Evolutionary conservation across 2,113 vertebrate species (phyloP).

Genomic region (Myotis brandtii): DNA sequence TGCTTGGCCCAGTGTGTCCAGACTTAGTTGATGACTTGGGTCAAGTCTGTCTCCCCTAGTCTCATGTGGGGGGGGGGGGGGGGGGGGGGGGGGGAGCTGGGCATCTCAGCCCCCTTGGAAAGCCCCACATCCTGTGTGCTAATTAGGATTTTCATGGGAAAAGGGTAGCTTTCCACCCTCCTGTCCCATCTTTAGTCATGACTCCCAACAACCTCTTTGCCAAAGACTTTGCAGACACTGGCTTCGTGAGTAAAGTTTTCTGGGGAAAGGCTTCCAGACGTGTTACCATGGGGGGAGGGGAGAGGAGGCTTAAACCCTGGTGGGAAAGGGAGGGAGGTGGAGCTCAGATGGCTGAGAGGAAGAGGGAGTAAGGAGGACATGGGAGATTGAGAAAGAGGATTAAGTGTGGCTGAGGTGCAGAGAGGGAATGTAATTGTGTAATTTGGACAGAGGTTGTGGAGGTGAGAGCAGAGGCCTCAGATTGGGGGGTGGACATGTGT

Average conservation of each 20-base stretch:
- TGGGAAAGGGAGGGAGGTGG: neutral
- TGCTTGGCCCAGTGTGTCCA: neutral
- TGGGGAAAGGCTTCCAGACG: slow-evolving; percentile 38
- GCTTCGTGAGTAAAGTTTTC: slow-evolving; percentile 3
- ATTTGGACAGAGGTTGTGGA: neutral
- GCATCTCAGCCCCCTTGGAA: slow-evolving; percentile 41
- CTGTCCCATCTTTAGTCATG: neutral
- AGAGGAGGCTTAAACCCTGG: neutral
- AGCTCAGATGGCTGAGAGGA: neutral
- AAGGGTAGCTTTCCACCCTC: neutral
- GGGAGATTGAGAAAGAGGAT: slow-evolving; percentile 18
- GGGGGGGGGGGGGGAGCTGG: neutral
- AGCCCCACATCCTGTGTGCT: slow-evolving; percentile 71
- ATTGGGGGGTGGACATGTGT: neutral
- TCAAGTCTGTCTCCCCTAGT: too few relatives aligned
- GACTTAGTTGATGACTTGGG: neutral
- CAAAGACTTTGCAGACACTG: slow-evolving; percentile 10
- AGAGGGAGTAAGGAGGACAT: neutral
- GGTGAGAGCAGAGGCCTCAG: neutral
- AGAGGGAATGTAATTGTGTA: neutral
- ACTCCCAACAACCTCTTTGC: slow-evolving; percentile 15
- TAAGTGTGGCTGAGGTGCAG: neutral
- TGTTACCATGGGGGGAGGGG: neutral
- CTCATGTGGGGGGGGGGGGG: neutral
- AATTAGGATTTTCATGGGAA: slow-evolving; percentile 80